A percentile compares a stretch with the other conserved stretches of the same genome.
phyloP scores from a whole-genome alignment of 2,888 invertebrate genomes.

The Acronicta aceris region DNA sequence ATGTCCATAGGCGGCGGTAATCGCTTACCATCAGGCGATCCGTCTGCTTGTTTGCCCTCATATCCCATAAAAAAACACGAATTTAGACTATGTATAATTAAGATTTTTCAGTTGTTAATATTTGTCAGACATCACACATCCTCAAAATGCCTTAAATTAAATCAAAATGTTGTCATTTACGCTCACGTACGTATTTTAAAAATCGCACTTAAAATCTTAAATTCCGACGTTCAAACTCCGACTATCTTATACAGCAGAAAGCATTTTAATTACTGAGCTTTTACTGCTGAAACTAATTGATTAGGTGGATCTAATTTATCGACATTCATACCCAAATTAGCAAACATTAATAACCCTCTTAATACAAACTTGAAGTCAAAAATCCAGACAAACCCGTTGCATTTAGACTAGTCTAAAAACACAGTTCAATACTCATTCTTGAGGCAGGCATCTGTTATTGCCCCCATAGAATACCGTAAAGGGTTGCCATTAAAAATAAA shows the following conservation, averaged over 20 bases:
- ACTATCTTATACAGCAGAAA: not conserved
- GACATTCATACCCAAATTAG: conserved; percentile 35
- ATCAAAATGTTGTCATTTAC: too few species aligned
- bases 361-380: conserved; percentile 14
- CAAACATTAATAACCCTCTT: conserved; percentile 23
- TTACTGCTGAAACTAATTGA: conserved; percentile 14
- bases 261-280: not conserved
- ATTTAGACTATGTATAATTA: too few species aligned
- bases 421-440: conserved; percentile 39
- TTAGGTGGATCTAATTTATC: conserved; percentile 37
- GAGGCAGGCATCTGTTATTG: conserved; percentile 53
- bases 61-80: too few species aligned
- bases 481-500: conserved; percentile 62
- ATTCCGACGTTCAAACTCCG: not conserved
- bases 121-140: too few species aligned
- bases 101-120: too few species aligned
- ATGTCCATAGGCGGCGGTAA: too few species aligned
- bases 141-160: too few species aligned
- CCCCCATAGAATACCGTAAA: conserved; percentile 54
- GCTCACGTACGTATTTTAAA: too few species aligned
- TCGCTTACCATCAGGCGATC: too few species aligned
- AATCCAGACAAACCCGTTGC: conserved; percentile 27
- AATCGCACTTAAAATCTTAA: not conserved
- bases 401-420: conserved; percentile 30
- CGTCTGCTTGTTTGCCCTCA: too few species aligned